Conservation (phyloP, 2,888 invertebrate species). For the Lissocephala sabroskyi region DNA sequence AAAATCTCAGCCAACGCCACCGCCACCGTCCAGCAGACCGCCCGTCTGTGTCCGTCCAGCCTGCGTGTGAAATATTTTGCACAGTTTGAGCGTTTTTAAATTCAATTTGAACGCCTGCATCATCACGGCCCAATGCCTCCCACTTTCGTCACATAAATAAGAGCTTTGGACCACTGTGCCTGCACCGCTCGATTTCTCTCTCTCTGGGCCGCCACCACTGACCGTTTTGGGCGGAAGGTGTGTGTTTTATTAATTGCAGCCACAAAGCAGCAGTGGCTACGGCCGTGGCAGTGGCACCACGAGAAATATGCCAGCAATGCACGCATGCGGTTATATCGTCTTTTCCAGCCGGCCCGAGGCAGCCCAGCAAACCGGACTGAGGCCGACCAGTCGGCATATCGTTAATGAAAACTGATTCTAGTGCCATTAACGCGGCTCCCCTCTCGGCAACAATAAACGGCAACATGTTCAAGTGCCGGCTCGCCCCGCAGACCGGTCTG, state of each 20-base stretch:
- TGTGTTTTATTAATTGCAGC: slow-evolving; percentile 61
- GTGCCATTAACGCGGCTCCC: slow-evolving; percentile 54
- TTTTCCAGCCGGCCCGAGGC: neutral
- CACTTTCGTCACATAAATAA: slow-evolving; percentile 42
- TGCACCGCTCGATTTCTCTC: too few relatives aligned
- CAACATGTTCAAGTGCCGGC: neutral
- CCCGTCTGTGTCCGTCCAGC: slow-evolving; percentile 3
- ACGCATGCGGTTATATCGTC: slow-evolving; percentile 49
- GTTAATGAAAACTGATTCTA: slow-evolving; percentile 66
- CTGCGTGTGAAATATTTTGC: slow-evolving; percentile 59
- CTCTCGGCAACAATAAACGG: neutral
- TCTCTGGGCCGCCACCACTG: too few relatives aligned
- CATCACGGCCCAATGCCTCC: neutral
- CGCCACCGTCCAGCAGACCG: neutral
- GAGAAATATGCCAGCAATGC: slow-evolving; percentile 57
- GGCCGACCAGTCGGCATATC: slow-evolving; percentile 31
- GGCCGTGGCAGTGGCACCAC: slow-evolving; percentile 8
- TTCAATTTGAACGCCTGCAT: slow-evolving; percentile 41
- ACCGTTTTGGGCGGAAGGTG: slow-evolving; percentile 41
- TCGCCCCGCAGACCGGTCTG: neutral
- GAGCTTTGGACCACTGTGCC: slow-evolving; percentile 61
- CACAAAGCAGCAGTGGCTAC: slow-evolving; percentile 31
- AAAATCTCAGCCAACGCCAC: slow-evolving; percentile 39
- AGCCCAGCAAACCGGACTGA: neutral
- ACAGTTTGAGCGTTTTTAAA: slow-evolving; percentile 51